Conservation (phyloP, 2,797 vertebrate species). For the Acipenser ruthenus region DNA sequence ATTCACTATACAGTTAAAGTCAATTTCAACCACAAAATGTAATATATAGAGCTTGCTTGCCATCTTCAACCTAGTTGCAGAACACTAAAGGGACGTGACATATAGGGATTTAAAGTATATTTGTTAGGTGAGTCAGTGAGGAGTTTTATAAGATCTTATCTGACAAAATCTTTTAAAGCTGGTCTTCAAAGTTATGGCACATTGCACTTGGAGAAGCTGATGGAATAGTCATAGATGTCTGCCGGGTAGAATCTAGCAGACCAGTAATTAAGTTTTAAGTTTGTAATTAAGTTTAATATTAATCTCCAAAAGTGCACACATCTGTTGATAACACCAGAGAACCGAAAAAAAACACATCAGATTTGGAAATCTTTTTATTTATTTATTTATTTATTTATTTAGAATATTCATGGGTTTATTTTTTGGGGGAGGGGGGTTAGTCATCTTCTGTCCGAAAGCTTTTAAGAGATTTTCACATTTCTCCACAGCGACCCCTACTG, state of each 20-base stretch:
- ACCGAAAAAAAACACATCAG: conserved; percentile 1
- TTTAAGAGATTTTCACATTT: conserved; percentile 52
- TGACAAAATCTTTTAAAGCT: conserved; percentile 45
- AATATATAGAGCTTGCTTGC: conserved; percentile 69
- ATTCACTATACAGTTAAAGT: conserved; percentile 73
- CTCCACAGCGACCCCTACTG: conserved; percentile 71
- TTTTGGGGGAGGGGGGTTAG: conserved; percentile 17
- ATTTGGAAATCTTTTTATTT: conserved; percentile 5
- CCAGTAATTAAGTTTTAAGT: background rate
- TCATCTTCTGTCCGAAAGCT: conserved; percentile 23
- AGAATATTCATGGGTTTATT: conserved; percentile 11
- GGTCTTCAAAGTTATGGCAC: conserved; percentile 6
- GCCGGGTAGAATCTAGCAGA: no score
- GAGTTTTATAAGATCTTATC: conserved; percentile 54
- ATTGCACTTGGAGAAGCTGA: conserved; percentile 4
- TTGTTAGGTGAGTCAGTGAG: conserved; percentile 68
- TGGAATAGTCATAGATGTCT: background rate
- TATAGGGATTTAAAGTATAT: conserved; percentile 73
- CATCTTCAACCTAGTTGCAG: conserved; percentile 61
- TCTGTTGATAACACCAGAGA: background rate
- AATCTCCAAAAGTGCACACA: conserved; percentile 10
- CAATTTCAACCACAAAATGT: conserved; percentile 67
- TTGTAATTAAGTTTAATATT: no score
- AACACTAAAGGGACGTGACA: conserved; percentile 70
- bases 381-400: conserved; percentile 13